Evolutionary conservation across 2,113 vertebrate genomes (phyloP).

Genomic region (Caranx melampygus): DNA sequence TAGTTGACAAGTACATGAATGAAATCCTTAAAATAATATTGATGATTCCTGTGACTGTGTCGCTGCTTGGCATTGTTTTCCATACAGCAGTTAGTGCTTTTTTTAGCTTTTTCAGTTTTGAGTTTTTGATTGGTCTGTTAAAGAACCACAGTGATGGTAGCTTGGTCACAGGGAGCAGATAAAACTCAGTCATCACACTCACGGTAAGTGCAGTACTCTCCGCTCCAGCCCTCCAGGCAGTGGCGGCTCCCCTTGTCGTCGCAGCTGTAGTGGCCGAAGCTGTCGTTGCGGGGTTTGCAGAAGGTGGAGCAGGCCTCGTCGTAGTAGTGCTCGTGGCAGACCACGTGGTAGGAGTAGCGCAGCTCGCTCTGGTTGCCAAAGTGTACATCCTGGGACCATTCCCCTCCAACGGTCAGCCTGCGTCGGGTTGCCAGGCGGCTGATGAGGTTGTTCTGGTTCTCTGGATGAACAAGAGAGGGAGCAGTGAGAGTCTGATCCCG

Average conservation of each 20-base stretch:
- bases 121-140: too few species aligned
- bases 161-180: too few species aligned
- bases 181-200: constrained; percentile 45
- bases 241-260: constrained; percentile 71
- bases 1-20: not conserved
- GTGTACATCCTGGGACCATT: constrained; percentile 87
- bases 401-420: constrained; percentile 80
- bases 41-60: not conserved
- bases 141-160: too few species aligned
- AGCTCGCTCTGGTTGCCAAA: constrained; percentile 84
- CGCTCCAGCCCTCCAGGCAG: constrained; percentile 86
- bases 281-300: constrained; percentile 87
- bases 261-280: constrained; percentile 86
- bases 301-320: constrained; percentile 86
- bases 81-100: too few species aligned
- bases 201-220: constrained; percentile 86
- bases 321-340: constrained; percentile 86
- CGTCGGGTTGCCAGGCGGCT: constrained; percentile 84
- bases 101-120: too few species aligned
- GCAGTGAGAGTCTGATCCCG: not conserved
- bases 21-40: too few species aligned
- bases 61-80: too few species aligned
- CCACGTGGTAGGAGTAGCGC: constrained; percentile 88
- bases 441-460: constrained; percentile 86
- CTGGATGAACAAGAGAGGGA: constrained; percentile 54